Evolutionary conservation across 2,888 invertebrate species (phyloP).

Genomic region (Chymomyza amoena): DNA sequence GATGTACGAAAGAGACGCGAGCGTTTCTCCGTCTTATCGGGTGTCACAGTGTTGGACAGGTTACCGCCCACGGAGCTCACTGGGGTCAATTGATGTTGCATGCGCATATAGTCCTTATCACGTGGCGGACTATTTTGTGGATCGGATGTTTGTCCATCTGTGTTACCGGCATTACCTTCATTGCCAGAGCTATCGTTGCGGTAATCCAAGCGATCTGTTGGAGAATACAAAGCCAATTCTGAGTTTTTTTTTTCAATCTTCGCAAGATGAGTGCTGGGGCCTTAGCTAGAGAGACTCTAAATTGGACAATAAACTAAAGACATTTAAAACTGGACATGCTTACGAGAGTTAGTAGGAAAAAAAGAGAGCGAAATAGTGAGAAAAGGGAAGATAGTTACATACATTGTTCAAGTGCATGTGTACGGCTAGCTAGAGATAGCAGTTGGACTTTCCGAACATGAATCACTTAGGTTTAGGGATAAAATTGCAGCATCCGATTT

Average conservation of each 20-base stretch:
- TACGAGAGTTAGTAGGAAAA: not conserved
- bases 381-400: not conserved
- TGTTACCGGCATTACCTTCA: constrained; percentile 83
- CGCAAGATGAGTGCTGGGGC: constrained; percentile 5
- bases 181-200: constrained; percentile 80
- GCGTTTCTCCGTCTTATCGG: constrained; percentile 76
- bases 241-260: not conserved
- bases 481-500: too few species aligned
- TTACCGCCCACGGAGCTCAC: constrained; percentile 60
- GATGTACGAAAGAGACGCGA: constrained; percentile 80
- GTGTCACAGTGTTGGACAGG: constrained; percentile 46
- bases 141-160: constrained; percentile 84
- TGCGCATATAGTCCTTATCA: constrained; percentile 78
- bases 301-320: not conserved
- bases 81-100: constrained; percentile 72
- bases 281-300: not conserved
- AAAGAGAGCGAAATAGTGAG: not conserved
- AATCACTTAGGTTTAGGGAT: too few species aligned
- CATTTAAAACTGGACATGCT: not conserved
- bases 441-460: too few species aligned
- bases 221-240: not conserved
- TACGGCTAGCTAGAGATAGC: too few species aligned
- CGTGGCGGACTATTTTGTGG: constrained; percentile 82
- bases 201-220: constrained; percentile 74
- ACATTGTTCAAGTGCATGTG: not conserved